These are phyloP conservation scores for Sylvia atricapilla DNA, from an alignment of 2,113 vertebrate genomes.

Conservation along the genomic window DNA sequence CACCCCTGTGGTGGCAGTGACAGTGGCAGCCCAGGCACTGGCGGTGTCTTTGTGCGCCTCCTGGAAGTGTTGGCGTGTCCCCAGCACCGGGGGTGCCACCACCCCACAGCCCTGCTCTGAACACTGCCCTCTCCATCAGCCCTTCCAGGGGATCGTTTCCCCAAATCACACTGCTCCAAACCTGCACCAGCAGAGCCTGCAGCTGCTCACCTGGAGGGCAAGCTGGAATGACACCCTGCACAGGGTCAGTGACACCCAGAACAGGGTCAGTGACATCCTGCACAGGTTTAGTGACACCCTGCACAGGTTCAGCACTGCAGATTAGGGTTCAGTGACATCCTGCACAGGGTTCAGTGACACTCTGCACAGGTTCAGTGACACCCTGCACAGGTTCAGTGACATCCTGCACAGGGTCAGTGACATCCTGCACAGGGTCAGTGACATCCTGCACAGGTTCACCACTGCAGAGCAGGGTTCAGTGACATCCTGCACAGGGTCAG, in stretches of 20 bases:
- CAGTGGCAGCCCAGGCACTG: neutral
- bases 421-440: neutral
- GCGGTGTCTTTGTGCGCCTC: neutral
- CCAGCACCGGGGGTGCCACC: neutral
- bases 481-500: neutral
- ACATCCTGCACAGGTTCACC: neutral
- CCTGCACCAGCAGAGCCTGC: neutral
- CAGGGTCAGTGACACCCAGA: neutral
- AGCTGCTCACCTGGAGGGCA: neutral
- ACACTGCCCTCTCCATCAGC: neutral
- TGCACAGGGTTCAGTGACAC: neutral
- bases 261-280: too few species aligned
- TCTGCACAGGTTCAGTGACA: neutral
- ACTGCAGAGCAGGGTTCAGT: too few species aligned
- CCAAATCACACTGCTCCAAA: accelerated
- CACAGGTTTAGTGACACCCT: neutral
- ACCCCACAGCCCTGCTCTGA: neutral
- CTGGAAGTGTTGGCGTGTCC: accelerated
- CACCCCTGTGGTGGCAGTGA: neutral
- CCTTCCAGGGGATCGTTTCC: neutral
- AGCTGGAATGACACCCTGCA: neutral
- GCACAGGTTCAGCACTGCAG: too few species aligned
- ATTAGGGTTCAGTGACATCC: too few species aligned
- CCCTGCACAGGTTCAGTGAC: neutral
- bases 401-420: neutral